Conservation (phyloP, 2,113 vertebrate genomes). For the Phaethon lepturus region DNA sequence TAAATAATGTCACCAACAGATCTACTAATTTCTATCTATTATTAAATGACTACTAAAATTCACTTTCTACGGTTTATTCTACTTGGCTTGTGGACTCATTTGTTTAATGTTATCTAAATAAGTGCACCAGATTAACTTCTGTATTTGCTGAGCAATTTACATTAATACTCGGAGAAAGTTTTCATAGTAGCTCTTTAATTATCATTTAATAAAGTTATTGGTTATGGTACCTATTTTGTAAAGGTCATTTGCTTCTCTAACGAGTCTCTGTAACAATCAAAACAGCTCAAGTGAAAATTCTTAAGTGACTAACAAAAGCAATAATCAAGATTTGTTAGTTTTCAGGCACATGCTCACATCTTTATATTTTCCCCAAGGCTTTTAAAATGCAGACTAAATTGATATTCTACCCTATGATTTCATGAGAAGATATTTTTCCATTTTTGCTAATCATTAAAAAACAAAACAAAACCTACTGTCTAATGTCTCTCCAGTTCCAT, state of each 20-base stretch:
- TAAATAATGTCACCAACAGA: neutral
- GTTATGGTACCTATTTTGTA: neutral
- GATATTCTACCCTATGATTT: neutral
- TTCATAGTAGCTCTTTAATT: neutral
- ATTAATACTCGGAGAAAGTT: neutral
- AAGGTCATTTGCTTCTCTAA: neutral
- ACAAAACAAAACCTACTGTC: rapidly evolving
- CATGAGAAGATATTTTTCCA: neutral
- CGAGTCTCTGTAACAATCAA: neutral
- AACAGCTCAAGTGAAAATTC: neutral
- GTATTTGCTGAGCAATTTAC: neutral
- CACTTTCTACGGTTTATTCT: neutral
- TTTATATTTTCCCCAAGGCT: neutral
- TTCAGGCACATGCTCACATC: neutral
- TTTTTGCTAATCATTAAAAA: neutral
- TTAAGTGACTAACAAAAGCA: neutral
- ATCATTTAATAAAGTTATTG: neutral
- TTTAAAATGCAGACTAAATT: neutral
- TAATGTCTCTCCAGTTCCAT: neutral
- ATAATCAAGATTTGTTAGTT: neutral
- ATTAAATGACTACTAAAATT: neutral
- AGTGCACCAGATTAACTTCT: neutral
- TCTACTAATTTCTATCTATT: neutral
- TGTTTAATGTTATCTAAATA: neutral
- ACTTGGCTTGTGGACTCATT: neutral